phyloP scores from a whole-genome alignment of 2,113 vertebrate genomes.

The Sceloporus tristichus region DNA sequence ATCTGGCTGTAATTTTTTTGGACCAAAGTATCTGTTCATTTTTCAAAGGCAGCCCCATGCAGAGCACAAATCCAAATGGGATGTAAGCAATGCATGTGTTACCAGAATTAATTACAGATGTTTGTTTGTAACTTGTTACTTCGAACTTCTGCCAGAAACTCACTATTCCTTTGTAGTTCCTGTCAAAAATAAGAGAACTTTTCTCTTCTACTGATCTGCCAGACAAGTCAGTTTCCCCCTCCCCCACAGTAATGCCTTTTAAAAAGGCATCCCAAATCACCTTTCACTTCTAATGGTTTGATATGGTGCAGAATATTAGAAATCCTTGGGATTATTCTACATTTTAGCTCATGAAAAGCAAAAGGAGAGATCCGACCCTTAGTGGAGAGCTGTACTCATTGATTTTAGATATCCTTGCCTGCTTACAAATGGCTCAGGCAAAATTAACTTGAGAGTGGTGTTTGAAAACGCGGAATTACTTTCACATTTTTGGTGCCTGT shows the following conservation, averaged over 20 bases:
- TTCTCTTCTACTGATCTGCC: not conserved
- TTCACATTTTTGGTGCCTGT: slow-evolving; percentile 35
- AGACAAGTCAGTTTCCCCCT: not conserved
- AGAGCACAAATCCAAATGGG: too few species aligned
- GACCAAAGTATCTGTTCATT: too few species aligned
- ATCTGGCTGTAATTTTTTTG: too few species aligned
- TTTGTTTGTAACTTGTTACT: too few species aligned
- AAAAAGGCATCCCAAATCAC: not conserved
- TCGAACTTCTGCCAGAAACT: not conserved
- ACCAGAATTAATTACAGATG: too few species aligned
- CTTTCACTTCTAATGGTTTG: not conserved
- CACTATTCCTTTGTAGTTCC: not conserved
- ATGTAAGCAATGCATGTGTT: too few species aligned
- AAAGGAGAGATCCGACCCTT: slow-evolving; percentile 29
- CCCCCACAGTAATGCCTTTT: not conserved
- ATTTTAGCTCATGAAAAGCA: not conserved
- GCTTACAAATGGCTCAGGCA: slow-evolving; percentile 53
- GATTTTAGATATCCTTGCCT: slow-evolving; percentile 49
- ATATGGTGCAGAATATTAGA: not conserved
- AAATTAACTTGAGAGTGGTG: slow-evolving; percentile 63
- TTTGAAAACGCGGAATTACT: slow-evolving; percentile 64
- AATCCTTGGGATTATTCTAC: slow-evolving; percentile 14
- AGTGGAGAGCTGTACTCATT: slow-evolving; percentile 49
- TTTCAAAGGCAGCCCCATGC: too few species aligned
- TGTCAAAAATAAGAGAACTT: not conserved